phyloP scores from a whole-genome alignment of 2,113 vertebrate genomes.

The Odocoileus hemionus region DNA sequence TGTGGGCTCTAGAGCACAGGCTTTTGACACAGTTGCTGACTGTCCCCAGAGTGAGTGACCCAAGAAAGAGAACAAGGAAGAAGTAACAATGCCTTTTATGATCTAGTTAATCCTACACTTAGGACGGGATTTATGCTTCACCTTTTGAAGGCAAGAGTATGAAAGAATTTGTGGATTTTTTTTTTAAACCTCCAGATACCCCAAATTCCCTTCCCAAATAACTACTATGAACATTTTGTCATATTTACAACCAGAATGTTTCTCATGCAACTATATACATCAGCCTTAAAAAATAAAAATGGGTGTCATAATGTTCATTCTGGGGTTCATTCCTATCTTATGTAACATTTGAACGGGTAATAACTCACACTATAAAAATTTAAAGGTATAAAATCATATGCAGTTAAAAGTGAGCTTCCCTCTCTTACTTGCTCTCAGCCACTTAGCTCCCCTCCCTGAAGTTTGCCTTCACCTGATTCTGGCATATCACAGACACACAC shows the following conservation, averaged over 20 bases:
- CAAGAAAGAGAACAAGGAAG: background rate
- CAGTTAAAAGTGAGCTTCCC: background rate
- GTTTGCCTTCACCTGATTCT: background rate
- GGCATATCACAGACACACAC: background rate
- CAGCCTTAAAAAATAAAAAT: background rate
- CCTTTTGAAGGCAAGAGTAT: background rate
- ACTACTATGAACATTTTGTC: background rate
- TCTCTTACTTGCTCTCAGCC: background rate
- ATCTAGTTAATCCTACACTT: background rate
- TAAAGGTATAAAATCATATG: background rate
- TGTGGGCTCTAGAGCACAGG: background rate
- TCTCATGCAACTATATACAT: background rate
- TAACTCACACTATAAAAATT: background rate
- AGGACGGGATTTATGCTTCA: background rate
- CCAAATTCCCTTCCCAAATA: background rate
- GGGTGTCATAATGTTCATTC: background rate
- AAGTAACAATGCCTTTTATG: background rate
- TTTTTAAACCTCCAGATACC: background rate
- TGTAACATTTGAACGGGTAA: background rate
- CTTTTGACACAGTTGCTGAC: background rate
- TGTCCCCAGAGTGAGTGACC: background rate
- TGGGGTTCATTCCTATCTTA: background rate
- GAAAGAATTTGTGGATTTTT: background rate
- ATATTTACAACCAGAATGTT: background rate
- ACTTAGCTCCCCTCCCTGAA: background rate